Percentiles rank a stretch among this genome's conserved stretches.
phyloP scores from a whole-genome alignment of 2,797 vertebrate species.

The Pitangus sulphuratus region DNA sequence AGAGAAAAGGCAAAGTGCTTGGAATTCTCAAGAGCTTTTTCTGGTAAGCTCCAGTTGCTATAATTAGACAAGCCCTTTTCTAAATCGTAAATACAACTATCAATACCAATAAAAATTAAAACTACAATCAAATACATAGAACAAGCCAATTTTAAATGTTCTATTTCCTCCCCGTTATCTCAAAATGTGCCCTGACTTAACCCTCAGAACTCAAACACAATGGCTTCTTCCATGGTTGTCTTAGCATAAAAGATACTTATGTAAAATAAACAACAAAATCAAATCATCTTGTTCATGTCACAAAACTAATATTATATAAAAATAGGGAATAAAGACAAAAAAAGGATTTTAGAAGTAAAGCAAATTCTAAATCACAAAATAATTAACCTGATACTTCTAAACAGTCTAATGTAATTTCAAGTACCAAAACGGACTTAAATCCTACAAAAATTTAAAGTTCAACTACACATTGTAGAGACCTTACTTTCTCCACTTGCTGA shows the following conservation, averaged over 20 bases:
- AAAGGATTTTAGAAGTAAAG: neutral
- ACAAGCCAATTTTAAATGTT: neutral
- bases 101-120: slow-evolving; percentile 24
- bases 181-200: neutral
- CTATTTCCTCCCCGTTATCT: neutral
- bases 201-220: neutral
- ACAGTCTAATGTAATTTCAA: neutral
- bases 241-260: neutral
- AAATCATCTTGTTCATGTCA: neutral
- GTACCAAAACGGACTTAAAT: neutral
- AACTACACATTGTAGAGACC: neutral
- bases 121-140: neutral
- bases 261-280: neutral
- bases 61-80: neutral
- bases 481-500: neutral
- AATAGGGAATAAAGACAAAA: neutral
- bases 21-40: slow-evolving; percentile 32
- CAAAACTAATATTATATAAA: neutral
- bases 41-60: slow-evolving; percentile 9
- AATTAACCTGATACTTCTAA: neutral
- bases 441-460: neutral
- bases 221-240: neutral
- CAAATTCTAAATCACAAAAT: neutral
- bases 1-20: slow-evolving; percentile 3
- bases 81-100: slow-evolving; percentile 13